Evolutionary conservation across 1,140 invertebrate genomes (phyloP).

Genomic region (Drosophila nasuta): DNA sequence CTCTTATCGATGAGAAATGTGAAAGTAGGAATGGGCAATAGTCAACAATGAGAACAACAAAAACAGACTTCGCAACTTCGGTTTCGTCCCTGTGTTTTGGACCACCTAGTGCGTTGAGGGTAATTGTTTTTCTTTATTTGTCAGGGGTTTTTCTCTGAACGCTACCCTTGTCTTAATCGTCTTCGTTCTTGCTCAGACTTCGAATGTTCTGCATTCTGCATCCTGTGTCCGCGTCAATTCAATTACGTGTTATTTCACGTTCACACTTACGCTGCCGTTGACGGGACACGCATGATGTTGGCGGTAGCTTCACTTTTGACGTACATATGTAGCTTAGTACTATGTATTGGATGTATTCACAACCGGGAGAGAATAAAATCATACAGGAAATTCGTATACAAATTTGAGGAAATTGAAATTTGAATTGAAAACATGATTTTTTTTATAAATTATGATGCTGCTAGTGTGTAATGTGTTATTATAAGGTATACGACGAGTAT

Average conservation of each 20-base stretch:
- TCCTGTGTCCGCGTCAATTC: slow-evolving; percentile 76
- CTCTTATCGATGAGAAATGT: neutral
- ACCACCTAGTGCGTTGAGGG: slow-evolving; percentile 67
- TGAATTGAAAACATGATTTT: slow-evolving; percentile 68
- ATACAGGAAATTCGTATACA: slow-evolving; percentile 66
- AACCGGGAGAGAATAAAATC: neutral
- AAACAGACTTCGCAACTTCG: slow-evolving; percentile 22
- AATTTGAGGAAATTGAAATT: slow-evolving; percentile 77
- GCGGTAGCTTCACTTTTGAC: slow-evolving; percentile 3
- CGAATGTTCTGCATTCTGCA: slow-evolving; percentile 45
- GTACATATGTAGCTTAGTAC: neutral
- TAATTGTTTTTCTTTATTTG: slow-evolving; percentile 77
- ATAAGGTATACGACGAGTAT: slow-evolving; percentile 1
- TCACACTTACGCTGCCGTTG: slow-evolving; percentile 33
- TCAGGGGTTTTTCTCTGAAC: slow-evolving; percentile 38
- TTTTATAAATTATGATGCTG: slow-evolving; percentile 47
- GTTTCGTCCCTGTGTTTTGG: slow-evolving; percentile 22
- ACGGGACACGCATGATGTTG: slow-evolving; percentile 50
- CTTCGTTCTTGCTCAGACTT: neutral
- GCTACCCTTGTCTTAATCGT: slow-evolving; percentile 6
- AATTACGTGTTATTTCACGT: slow-evolving; percentile 71
- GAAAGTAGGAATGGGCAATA: neutral
- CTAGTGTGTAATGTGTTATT: neutral
- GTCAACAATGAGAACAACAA: neutral
- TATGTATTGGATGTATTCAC: neutral